Conservation (phyloP, 2,113 vertebrate genomes). For the Tylochromis polylepis region DNA sequence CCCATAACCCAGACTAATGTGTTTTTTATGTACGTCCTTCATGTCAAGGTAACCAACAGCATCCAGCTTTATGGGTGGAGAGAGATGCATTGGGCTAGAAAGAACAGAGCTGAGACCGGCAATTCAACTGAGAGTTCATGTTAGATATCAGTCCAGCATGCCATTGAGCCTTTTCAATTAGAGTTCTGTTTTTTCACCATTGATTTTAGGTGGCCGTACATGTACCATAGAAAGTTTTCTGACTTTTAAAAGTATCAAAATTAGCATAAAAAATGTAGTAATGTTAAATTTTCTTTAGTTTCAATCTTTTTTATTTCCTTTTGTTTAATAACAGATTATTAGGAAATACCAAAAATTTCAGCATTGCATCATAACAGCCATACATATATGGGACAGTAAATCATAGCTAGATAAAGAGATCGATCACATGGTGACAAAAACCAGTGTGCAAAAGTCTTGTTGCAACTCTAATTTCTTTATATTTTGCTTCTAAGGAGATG, state of each 20-base stretch:
- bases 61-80: slow-evolving; percentile 33
- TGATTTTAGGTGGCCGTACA: not conserved
- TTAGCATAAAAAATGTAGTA: not conserved
- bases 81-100: slow-evolving; percentile 8
- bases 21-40: slow-evolving; percentile 56
- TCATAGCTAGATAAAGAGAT: not conserved
- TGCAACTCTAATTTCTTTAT: not conserved
- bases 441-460: not conserved
- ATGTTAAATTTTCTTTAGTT: not conserved
- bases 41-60: slow-evolving; percentile 54
- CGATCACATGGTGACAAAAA: not conserved
- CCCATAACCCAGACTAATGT: slow-evolving; percentile 38
- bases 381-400: not conserved
- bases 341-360: not conserved
- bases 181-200: not conserved
- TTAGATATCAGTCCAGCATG: not conserved
- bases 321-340: not conserved
- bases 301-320: not conserved
- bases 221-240: not conserved
- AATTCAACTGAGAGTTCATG: not conserved
- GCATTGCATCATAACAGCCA: not conserved
- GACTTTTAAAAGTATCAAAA: not conserved
- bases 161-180: not conserved
- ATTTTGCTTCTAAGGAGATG: not conserved
- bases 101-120: not conserved